Evolutionary conservation across 2,797 vertebrate genomes (phyloP).

Genomic region (Hypotaenidia okinawae): DNA sequence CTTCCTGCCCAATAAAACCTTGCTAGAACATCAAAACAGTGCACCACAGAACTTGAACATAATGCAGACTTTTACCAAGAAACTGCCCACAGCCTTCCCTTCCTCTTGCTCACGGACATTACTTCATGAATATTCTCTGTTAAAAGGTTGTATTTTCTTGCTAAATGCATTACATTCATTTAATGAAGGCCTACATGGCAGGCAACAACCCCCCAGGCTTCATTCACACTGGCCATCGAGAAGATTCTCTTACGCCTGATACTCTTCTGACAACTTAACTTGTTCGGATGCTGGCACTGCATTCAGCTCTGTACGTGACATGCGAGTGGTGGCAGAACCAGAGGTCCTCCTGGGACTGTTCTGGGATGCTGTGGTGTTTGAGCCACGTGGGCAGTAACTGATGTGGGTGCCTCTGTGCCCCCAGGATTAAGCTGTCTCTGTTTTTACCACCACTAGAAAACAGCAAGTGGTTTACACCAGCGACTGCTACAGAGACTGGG

Average conservation of each 20-base stretch:
- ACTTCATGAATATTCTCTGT: not conserved
- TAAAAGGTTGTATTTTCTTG: not conserved
- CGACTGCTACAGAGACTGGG: not conserved
- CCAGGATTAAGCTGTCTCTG: not conserved
- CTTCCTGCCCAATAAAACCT: not conserved
- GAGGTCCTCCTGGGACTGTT: not conserved
- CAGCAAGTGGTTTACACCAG: not conserved
- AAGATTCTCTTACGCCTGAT: not conserved
- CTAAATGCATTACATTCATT: not conserved
- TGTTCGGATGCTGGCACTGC: not conserved
- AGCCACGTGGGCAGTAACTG: not conserved
- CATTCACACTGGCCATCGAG: accelerated
- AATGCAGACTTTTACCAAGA: not conserved
- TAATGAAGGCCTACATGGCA: not conserved
- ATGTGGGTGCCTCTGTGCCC: not conserved
- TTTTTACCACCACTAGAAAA: not conserved
- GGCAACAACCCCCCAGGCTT: not conserved
- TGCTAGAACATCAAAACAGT: not conserved
- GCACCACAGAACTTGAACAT: not conserved
- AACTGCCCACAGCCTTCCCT: not conserved
- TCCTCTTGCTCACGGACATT: not conserved
- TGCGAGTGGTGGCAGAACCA: not conserved
- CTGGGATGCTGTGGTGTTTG: not conserved
- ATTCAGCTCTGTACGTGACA: accelerated
- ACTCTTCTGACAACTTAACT: not conserved